Evolutionary conservation across 2,797 vertebrate genomes (phyloP), one percentile per base, ranked within the genome.

Genomic region (Arvicola amphibius): DNA sequence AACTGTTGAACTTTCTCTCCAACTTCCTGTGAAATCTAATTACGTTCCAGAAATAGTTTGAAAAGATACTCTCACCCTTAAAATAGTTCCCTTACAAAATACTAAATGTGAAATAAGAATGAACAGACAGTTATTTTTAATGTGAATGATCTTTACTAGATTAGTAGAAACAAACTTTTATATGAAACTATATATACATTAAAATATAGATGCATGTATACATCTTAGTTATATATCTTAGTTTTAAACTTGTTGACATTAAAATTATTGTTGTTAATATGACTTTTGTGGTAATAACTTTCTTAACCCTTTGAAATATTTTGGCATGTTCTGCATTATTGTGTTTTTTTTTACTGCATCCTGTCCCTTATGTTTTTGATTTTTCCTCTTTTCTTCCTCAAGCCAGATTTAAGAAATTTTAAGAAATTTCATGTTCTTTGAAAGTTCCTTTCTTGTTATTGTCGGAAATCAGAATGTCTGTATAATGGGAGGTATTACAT

Each of bases 231-330:
- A 83, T 63, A 5, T 81, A 27, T 61, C 8, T 29, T 61, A 40
- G 12, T 56, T 67, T 69, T 61, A 29, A 16, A 34, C 17, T 65
- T 65, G 6, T 34, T 85, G 29, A n/a, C 29, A 48, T 85, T 76
- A 61, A 59, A 29, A 63, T 51, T 90, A 96, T 97, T 96, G 96
- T 87, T 81, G 17, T 87, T 95, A 93, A 43, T 94, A 59, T 29
- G 59, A 91, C 94, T 94, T 4, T 61, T 96, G 85, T 88, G 93
- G 80, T 76, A 12, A 46, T 63, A 89, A 84, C 48, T 34, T 65
- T 43, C 37, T 2, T 88, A 29, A n/a, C 7, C 32, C 46, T 90
- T n/a, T 78, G 23, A 77, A 65, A 5, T 34, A 84, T 92, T 14
- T 83, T 7, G 59, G 21, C 4, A 13, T 29, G 63, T 92, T 2